Evolutionary conservation across 2,797 vertebrate species (phyloP), one percentile per base, ranked within the genome.

Genomic region (Argyrosomus regius): DNA sequence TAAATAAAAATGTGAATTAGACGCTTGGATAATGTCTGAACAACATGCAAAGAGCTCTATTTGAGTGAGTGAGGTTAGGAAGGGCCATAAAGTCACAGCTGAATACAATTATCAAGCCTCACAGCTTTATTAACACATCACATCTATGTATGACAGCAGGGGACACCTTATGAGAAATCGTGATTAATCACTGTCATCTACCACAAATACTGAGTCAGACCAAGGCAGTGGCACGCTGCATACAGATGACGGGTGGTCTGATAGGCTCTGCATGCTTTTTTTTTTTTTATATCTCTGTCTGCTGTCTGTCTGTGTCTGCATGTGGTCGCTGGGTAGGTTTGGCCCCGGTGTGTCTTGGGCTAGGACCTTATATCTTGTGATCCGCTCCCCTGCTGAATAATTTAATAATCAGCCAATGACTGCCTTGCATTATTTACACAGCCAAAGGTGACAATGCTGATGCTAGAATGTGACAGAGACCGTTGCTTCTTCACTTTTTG

Each of bases 341-440:
- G 78, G 83, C 75, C 70, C 57, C 60, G 35, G 35, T 50, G 78
- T 72, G 72, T 89, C 91, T 91, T 88, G 72, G 80, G 66, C 87
- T 73, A 50, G 78, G 89, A 88, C 87, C 83, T 92, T 91, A 85
- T 91, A 88, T 92, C 90, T 91, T 89, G 88, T 88, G 86, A 93
- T 93, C 92, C 63, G 70, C 89, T 92, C 83, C 74, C 87, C 85
- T 92, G 82, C 74, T 96, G 92, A 96, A 96, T 96, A 95, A 96
- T 96, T 95, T 75, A 96, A 93, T 89, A 92, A 93, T 95, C 91
- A 95, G 94, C 94, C 94, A 95, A 95, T 93, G 93, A 89, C 92
- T 88, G 87, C 71, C 83, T 83, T 96, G 94, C 94, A 96, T 96
- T 95, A 96, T 96, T 96, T 95, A 96, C 91, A 82, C 85, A 84